Percentiles rank a stretch among this genome's conserved stretches.
Conservation (phyloP, 2,113 vertebrate genomes). For the Eidolon helvum region DNA sequence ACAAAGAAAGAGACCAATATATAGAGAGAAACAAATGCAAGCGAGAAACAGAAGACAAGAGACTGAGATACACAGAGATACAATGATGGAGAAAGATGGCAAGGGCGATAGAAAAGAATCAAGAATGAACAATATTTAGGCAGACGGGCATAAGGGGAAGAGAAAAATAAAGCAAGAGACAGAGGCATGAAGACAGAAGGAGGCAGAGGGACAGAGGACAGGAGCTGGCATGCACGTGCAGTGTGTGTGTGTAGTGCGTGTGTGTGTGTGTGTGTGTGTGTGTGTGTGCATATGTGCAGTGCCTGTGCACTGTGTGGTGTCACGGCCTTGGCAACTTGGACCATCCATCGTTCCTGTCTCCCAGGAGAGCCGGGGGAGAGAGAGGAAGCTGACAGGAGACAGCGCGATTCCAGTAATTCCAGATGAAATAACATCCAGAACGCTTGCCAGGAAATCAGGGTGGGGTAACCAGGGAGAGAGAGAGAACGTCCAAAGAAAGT, state of each 20-base stretch:
- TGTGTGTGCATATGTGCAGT: too few relatives aligned
- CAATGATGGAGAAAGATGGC: accelerated
- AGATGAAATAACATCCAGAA: slow-evolving; percentile 3
- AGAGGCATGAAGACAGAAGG: not conserved
- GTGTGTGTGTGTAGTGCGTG: too few relatives aligned
- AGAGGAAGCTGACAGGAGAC: slow-evolving; percentile 1
- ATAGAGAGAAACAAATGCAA: not conserved
- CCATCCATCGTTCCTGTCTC: not conserved
- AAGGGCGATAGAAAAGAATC: accelerated
- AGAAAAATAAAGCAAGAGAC: not conserved
- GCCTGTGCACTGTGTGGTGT: not conserved
- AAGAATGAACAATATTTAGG: not conserved
- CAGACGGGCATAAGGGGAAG: accelerated
- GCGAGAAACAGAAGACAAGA: not conserved
- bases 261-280: too few relatives aligned
- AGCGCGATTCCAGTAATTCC: slow-evolving; percentile 48
- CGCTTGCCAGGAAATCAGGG: not conserved
- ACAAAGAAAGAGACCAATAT: not conserved
- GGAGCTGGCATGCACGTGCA: not conserved
- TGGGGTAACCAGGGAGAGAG: not conserved
- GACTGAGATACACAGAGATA: not conserved
- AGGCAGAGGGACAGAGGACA: not conserved
- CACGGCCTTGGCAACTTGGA: not conserved
- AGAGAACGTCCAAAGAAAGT: not conserved
- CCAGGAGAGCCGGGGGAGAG: not conserved